Evolutionary conservation across 2,113 vertebrate species (phyloP), one percentile per base, ranked within the genome.

Genomic region (Tonatia bakeri): DNA sequence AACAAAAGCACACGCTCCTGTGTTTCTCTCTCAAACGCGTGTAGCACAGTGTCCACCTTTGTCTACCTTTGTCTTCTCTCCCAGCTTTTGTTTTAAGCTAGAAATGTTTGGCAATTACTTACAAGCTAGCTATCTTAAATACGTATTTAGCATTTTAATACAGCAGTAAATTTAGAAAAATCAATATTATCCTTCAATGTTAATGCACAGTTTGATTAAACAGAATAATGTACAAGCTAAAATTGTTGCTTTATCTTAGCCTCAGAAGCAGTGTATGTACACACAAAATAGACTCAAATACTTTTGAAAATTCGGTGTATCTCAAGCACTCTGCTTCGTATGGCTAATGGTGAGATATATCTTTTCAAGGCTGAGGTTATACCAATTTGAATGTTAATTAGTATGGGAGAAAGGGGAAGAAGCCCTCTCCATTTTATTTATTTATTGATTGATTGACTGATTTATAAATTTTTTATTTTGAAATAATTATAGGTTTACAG

Each of bases 241-340:
- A 93, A 40, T 50, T 88, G 45, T 80, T 3, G 1, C 19, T 87
- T 79, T 75, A 47, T 56, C 38, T 76, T 28, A 52, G 5, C 20
- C 11, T 24, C 33, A 38, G 28, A 76, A 94, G 17, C 65, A 79
- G 50, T 52, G 1, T 87, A 31, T 50, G 4, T 38, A 75, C 10
- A 50, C 67, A 47, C 2, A 79, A 73, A 79, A 92, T 11, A 16
- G 19, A 77, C 28, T 85, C 28, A 79, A 12, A 43, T 87, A 11
- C 47, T 93, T 94, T 94, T 65, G 56, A 87, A 97, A 96, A 73
- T 90, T 65, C 13, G 45, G 26, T 33, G 3, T 59, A 72, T 86
- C 26, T 16, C n/a, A 31, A 83, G 59, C 20, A 22, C 36, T 61
- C n/a, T 90, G 40, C 31, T 90, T 90, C 65, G 26, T 64, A 91